A percentile compares a stretch with the other conserved stretches of the same genome.
Conservation (phyloP, 53 echinoderm and acorn worm genomes). For the Apostichopus leukothele region DNA sequence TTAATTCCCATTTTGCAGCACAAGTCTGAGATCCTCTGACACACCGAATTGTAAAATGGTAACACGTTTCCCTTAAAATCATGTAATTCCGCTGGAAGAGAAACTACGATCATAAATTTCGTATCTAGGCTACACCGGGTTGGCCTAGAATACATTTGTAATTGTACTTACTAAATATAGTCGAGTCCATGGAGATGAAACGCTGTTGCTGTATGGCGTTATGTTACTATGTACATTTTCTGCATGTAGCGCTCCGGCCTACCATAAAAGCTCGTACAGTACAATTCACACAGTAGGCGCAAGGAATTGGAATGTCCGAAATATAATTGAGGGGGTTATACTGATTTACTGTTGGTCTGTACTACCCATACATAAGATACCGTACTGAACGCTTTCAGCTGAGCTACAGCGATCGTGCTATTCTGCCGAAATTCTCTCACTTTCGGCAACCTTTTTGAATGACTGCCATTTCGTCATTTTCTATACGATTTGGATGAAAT, state of each 20-base stretch:
- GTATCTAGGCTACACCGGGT: too few species aligned
- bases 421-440: too few species aligned
- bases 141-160: too few species aligned
- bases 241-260: not conserved
- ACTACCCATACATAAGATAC: too few species aligned
- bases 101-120: not conserved
- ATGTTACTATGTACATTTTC: not conserved
- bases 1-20: constrained; percentile 42
- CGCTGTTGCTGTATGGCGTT: not conserved
- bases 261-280: not conserved
- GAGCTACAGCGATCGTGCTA: too few species aligned
- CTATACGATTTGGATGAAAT: too few species aligned
- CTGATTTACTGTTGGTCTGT: not conserved
- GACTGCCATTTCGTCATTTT: too few species aligned
- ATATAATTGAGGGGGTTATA: constrained; percentile 11
- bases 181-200: constrained; percentile 39
- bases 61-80: not conserved
- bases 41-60: not conserved
- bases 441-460: too few species aligned
- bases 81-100: not conserved
- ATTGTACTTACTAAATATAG: not conserved
- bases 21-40: not conserved
- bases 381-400: too few species aligned
- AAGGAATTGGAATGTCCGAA: constrained; percentile 7
- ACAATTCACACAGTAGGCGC: not conserved